These are phyloP conservation scores for Jordanella pulchra DNA, from an alignment of 2,797 vertebrate genomes.

Conservation along the genomic window DNA sequence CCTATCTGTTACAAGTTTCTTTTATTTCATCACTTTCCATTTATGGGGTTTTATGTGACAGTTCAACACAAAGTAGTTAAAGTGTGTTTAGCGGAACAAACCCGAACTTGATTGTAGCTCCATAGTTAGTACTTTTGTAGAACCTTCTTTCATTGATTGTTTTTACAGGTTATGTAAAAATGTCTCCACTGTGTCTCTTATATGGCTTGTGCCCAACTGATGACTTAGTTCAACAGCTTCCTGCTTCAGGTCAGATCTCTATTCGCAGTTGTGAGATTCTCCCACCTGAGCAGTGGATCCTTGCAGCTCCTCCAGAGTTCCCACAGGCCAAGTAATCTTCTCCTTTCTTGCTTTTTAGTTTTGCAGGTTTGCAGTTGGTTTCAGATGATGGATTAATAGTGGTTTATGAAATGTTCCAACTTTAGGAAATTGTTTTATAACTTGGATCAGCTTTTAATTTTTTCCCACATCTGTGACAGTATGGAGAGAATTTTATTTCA, in stretches of 20 bases:
- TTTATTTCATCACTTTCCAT: neutral
- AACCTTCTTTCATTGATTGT: too few species aligned
- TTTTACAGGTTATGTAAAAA: too few species aligned
- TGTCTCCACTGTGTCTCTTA: too few species aligned
- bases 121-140: too few species aligned
- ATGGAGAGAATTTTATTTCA: neutral
- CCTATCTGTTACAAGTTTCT: neutral
- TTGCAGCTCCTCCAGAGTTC: neutral
- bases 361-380: neutral
- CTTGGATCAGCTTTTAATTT: neutral
- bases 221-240: neutral
- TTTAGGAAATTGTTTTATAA: neutral
- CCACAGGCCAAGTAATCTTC: neutral
- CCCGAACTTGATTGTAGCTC: too few species aligned
- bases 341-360: neutral
- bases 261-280: neutral
- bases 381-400: neutral
- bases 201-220: too few species aligned
- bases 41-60: neutral
- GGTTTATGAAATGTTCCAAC: neutral
- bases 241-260: neutral
- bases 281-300: too few species aligned
- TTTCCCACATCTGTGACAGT: neutral
- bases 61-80: neutral
- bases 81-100: neutral